Conservation (phyloP, 2,113 vertebrate genomes). For the Pterocles orientalis region DNA sequence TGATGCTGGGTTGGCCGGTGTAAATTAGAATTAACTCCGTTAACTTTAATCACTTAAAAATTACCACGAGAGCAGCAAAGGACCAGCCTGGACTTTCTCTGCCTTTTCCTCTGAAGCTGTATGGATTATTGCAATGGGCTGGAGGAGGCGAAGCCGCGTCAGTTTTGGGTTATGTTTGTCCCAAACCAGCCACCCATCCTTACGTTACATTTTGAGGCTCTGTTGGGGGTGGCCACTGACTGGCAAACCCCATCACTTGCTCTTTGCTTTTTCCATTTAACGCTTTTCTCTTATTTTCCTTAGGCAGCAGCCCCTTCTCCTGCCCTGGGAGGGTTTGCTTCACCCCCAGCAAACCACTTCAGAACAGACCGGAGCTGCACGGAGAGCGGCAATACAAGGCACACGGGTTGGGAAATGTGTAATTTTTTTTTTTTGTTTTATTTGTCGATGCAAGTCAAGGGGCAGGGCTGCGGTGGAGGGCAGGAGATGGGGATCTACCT, state of each 20-base stretch:
- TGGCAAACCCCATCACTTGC: background rate
- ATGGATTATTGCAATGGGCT: background rate
- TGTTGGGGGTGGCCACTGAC: background rate
- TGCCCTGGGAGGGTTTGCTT: background rate
- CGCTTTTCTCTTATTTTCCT: background rate
- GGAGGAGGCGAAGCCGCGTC: background rate
- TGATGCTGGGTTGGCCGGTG: background rate
- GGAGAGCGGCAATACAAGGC: rapidly evolving
- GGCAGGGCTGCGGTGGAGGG: background rate
- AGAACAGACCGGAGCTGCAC: rapidly evolving
- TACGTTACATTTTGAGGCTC: background rate
- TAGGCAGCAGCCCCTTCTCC: rapidly evolving
- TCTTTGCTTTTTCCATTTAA: background rate
- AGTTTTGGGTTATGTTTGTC: background rate
- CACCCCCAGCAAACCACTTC: background rate
- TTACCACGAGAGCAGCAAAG: rapidly evolving
- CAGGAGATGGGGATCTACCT: background rate
- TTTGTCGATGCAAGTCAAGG: background rate
- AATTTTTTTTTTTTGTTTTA: background rate
- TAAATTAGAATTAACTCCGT: background rate
- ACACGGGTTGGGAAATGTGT: rapidly evolving
- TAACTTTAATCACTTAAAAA: background rate
- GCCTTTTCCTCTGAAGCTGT: background rate
- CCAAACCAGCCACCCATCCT: background rate
- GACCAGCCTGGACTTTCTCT: background rate